Percentiles rank a stretch among this genome's conserved stretches.
These are phyloP conservation scores for Harpagoxenus sublaevis DNA, from an alignment of 2,888 invertebrate species.

Conservation along the genomic window DNA sequence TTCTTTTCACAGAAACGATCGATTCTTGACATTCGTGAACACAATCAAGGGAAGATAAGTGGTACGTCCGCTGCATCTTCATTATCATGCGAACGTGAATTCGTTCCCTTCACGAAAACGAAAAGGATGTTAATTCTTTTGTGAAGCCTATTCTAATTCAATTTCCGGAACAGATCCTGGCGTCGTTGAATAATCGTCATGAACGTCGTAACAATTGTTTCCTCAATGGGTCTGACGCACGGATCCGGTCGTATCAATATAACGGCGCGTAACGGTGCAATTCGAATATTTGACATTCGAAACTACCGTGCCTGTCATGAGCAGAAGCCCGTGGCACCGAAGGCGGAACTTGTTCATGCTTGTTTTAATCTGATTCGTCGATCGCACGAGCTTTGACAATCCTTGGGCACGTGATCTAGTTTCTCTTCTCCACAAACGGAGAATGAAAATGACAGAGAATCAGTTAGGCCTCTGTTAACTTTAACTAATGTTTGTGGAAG, in stretches of 20 bases:
- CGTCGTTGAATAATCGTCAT: not conserved
- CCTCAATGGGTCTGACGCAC: not conserved
- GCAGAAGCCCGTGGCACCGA: slow-evolving; percentile 33
- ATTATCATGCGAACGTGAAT: not conserved
- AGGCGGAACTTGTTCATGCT: slow-evolving; percentile 4
- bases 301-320: slow-evolving; percentile 38
- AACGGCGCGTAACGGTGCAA: slow-evolving; percentile 29
- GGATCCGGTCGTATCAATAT: slow-evolving; percentile 12
- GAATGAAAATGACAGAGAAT: not conserved
- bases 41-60: not conserved
- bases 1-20: not conserved
- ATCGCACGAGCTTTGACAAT: slow-evolving; percentile 36
- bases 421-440: not conserved
- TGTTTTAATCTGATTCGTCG: slow-evolving; percentile 34
- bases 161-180: not conserved
- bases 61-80: not conserved
- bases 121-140: not conserved
- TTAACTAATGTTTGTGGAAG: slow-evolving; percentile 8
- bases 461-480: slow-evolving; percentile 9
- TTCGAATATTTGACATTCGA: slow-evolving; percentile 38
- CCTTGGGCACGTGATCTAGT: slow-evolving; percentile 25
- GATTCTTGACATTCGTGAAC: not conserved
- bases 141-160: slow-evolving; percentile 1
- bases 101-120: not conserved
- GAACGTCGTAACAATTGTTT: slow-evolving; percentile 32